Evolutionary conservation across 1,140 invertebrate genomes (phyloP), one percentile per base, ranked within the genome.

Genomic region (Tetramorium simillimum): DNA sequence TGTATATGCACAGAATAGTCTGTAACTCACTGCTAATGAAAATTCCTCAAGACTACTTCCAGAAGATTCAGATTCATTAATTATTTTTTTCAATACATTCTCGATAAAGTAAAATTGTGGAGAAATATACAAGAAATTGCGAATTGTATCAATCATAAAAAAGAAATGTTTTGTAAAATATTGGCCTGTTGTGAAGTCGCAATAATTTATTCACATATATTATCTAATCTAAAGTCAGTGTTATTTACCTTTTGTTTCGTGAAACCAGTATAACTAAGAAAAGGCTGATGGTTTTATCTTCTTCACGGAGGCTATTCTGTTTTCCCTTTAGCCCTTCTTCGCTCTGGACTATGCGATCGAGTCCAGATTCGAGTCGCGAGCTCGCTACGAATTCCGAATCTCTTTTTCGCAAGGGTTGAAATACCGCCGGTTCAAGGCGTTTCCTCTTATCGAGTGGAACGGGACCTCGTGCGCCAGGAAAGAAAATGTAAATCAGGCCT

Each of bases 401-500:
- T 81, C 73, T 84, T 81, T 37, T 84, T 86, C 72, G 89, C 89
- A 91, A 91, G 89, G 90, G 88, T 91, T 91, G 90, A 91, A 91
- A 91, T 91, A 91, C 86, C 85, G 88, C 75, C 86, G 87, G 89
- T 90, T 92, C 89, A 86, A 91, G 89, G 90, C 86, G 89, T 89
- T 93, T 91, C 91, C 92, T 92, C 92, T 93, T 93, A 93, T 93
- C 92, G 91, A 93, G 89, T 92, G 86, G 87, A 91, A 92, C 88
- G 78, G 58, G 86, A 86, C 80, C 81, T 72, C 70, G 90, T 60
- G 53, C 86, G 82, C 85, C 86, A 81, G 90, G 92, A 93, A 93
- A 93, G 92, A 94, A 94, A 94, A 93, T 93, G 93, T 91, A 93
- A 94, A 94, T 93, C 91, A 92, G 92, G 86, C 69, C 77, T 77